phyloP scores from a whole-genome alignment of 2,113 vertebrate species.

The Zonotrichia leucophrys region DNA sequence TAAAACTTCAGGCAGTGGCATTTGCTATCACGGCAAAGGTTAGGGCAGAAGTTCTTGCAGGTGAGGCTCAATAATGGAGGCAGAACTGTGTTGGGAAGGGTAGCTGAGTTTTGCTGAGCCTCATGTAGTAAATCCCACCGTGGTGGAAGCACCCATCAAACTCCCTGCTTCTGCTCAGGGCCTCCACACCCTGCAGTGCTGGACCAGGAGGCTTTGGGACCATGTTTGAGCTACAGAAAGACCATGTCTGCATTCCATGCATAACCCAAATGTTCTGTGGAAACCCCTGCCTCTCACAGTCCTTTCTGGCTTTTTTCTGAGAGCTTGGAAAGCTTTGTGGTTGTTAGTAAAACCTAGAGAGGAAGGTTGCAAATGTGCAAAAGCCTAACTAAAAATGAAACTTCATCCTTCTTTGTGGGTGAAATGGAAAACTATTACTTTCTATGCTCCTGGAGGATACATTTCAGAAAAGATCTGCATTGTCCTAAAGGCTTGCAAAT shows the following conservation, averaged over 20 bases:
- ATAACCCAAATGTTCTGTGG: background rate
- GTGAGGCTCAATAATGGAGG: background rate
- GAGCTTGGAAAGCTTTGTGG: background rate
- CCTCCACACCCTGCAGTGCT: background rate
- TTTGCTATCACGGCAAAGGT: background rate
- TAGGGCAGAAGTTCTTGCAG: background rate
- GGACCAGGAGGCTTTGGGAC: background rate
- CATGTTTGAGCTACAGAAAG: background rate
- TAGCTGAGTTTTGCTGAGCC: background rate
- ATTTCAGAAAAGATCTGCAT: background rate
- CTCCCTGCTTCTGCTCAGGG: background rate
- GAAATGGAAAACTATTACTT: background rate
- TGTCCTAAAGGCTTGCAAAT: conserved; percentile 4
- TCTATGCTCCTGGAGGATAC: background rate
- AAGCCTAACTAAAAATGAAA: conserved; percentile 10
- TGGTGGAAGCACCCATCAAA: background rate
- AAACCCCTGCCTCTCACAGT: background rate
- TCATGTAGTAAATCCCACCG: background rate
- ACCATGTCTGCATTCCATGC: rapidly evolving
- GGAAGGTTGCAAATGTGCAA: background rate
- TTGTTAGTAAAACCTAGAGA: background rate
- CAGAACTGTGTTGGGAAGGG: background rate
- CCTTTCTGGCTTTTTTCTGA: background rate
- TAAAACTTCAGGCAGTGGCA: background rate
- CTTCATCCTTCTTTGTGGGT: background rate